Evolutionary conservation across 2,888 invertebrate genomes (phyloP).

Genomic region (Pammene fasciana): DNA sequence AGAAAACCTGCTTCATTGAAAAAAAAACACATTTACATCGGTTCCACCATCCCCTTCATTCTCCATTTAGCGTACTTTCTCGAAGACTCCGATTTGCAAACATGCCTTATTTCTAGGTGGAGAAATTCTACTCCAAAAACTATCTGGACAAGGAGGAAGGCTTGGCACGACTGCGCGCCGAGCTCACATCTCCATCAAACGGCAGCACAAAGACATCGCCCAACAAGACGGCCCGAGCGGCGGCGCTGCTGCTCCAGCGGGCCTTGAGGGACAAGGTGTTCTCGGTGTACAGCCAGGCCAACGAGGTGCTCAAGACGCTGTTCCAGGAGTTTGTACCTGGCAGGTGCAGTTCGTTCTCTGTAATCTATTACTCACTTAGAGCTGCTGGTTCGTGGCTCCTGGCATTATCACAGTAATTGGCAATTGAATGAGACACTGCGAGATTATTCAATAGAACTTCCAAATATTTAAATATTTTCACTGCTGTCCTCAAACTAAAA

Average conservation of each 20-base stretch:
- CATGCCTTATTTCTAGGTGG: slow-evolving; percentile 83
- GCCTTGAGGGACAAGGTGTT: slow-evolving; percentile 94
- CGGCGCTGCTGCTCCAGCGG: slow-evolving; percentile 90
- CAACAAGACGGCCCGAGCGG: slow-evolving; percentile 92
- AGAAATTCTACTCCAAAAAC: slow-evolving; percentile 95
- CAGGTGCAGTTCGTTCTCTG: slow-evolving; percentile 73
- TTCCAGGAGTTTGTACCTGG: slow-evolving; percentile 93
- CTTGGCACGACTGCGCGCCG: slow-evolving; percentile 85
- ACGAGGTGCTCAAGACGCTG: slow-evolving; percentile 90
- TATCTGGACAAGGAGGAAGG: slow-evolving; percentile 96
- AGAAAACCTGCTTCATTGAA: too few relatives aligned
- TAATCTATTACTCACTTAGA: too few relatives aligned
- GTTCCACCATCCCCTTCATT: too few relatives aligned
- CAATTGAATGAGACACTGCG: too few relatives aligned
- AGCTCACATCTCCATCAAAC: slow-evolving; percentile 71
- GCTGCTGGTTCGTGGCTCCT: too few relatives aligned
- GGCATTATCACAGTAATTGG: too few relatives aligned
- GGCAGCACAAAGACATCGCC: slow-evolving; percentile 80
- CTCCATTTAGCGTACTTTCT: too few relatives aligned
- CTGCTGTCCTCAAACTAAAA: too few relatives aligned
- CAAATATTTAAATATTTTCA: too few relatives aligned
- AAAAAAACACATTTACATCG: too few relatives aligned
- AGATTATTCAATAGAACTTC: too few relatives aligned
- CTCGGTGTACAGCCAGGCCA: slow-evolving; percentile 93
- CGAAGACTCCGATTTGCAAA: too few relatives aligned